Base-by-base conservation (phyloP, 2,113 vertebrate genomes). In the Prunella himalayana region DNA sequence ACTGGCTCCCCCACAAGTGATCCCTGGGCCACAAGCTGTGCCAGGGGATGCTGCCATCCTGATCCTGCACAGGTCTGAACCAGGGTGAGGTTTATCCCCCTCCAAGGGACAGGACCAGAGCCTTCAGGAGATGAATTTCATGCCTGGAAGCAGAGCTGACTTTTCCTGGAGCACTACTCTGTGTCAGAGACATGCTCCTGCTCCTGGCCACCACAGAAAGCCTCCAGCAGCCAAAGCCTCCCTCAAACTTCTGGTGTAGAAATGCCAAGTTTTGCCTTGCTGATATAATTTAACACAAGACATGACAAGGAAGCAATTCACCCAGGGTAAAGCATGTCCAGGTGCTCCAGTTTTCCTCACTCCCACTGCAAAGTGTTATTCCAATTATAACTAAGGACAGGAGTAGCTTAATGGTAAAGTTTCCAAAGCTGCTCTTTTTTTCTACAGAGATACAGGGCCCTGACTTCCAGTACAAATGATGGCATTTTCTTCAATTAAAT, bases 1-100 rank as follows among this genome's bases (percentile, higher is more conserved):
- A 6, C 23, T 51, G 44, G 12, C 20, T 44, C 1, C 4, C 21
- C 11, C 9, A 6, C 2, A 5, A 20, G 7, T 0, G 4, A 39
- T 17, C 33, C 31, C 35, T 2, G 5, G 44, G 14, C 15, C 24
- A 42, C 27, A 23, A 9, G 22, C 8, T 47, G 10, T 68, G 60
- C 30, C 3, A 1, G 28, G 23, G 24, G 49, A 21, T 1, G 3
- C 41, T 78, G 28, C 25, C 37, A 57, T 28, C 24, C 66, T 30
- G 15, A 47, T 19, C 22, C 49, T 72, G 45, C 1, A 0, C 1
- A 15, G 15, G 2, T 2, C 50, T 24, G 61, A 75, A 30, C 33
- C 28, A 1, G 18, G 6, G 4, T 5, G 1, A 77, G 7, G 17
- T 30, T 86, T 15, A 2, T 35, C n/a, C 69, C 39, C 24, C 22